Evolutionary conservation across 2,888 invertebrate species (phyloP), one percentile per base, ranked within the genome.

Genomic region (Agrotis segetum): DNA sequence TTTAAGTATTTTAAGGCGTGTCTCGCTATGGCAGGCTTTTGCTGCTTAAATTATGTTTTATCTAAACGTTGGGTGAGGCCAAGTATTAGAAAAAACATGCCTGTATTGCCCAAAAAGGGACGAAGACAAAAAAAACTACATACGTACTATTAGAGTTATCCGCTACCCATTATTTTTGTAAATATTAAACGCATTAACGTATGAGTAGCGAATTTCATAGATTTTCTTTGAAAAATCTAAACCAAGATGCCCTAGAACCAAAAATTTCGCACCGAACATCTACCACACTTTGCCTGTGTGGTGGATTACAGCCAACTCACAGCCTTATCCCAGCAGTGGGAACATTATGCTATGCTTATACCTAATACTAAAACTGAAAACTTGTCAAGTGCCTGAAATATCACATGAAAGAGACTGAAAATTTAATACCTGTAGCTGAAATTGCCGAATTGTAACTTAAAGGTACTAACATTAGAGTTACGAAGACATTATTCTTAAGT

Each of bases 11-110:
- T 65, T 29, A 49, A 65, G 75, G 84, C 84, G 82, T 79, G 80
- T 70, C 85, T 87, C 16, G 90, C 90, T 63, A 83, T 83, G 88
- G 44, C 74, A 71, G 85, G 85, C 73, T 71, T 73, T 71, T 77
- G 29, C 44, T 81, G 89, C 90, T 90, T 82, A 90, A 87, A 89
- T 74, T 87, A 82, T 76, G 70, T 60, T 67, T 82, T 79, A 79
- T 68, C 9, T 5, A 21, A 17, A 24, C 7, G 1, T 13, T 0
- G 5, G 24, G 29, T 24, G 21, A 44, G 19, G 58, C 16, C 76
- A 44, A 11, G 17, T 14, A 2, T 24, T n/a, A 29, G 14, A 44
- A 40, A 1, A 24, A 14, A 21, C 2, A 21, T 17, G 19, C 1
- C 34, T n/a, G 21, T 34, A 16, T 3, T 21, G 3, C 6, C 1